These are phyloP conservation scores for Anguilla pacifica DNA, from an alignment of 2,797 vertebrate genomes.

Conservation along the genomic window DNA sequence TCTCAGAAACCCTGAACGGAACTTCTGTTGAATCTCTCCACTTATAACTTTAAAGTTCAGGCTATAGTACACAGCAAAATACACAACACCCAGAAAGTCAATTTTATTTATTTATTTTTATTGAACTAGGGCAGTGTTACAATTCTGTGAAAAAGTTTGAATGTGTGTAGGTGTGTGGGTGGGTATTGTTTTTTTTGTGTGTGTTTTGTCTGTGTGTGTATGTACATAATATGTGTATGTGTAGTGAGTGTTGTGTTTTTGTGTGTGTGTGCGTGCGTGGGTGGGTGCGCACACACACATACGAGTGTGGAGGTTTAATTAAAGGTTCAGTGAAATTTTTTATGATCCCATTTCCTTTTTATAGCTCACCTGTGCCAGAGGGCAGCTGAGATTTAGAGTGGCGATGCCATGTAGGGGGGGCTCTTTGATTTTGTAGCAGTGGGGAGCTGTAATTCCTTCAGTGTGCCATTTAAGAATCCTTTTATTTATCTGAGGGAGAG, in stretches of 20 bases:
- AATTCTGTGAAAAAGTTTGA: neutral
- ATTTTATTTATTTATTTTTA: neutral
- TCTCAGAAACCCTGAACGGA: slow-evolving; percentile 20
- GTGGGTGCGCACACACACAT: neutral
- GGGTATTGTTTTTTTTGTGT: too few relatives aligned
- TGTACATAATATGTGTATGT: too few relatives aligned
- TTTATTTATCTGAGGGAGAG: neutral
- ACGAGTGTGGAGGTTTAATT: slow-evolving; percentile 51
- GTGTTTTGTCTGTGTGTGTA: neutral
- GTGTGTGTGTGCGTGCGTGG: neutral
- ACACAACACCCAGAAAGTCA: neutral
- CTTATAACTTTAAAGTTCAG: neutral
- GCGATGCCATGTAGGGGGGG: slow-evolving; percentile 25
- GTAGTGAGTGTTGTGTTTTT: neutral
- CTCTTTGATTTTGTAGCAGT: slow-evolving; percentile 20
- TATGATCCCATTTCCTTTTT: slow-evolving; percentile 56
- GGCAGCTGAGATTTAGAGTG: slow-evolving; percentile 45
- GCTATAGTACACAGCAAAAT: neutral
- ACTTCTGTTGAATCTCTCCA: slow-evolving; percentile 7
- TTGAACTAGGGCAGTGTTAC: neutral
- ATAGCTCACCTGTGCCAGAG: slow-evolving; percentile 49
- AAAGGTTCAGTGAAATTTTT: slow-evolving; percentile 54
- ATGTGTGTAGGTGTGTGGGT: neutral
- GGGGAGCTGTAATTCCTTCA: slow-evolving; percentile 14
- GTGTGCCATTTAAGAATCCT: slow-evolving; percentile 8